Evolutionary conservation across 2,113 vertebrate species (phyloP).

Genomic region (Oncorhynchus tshawytscha): DNA sequence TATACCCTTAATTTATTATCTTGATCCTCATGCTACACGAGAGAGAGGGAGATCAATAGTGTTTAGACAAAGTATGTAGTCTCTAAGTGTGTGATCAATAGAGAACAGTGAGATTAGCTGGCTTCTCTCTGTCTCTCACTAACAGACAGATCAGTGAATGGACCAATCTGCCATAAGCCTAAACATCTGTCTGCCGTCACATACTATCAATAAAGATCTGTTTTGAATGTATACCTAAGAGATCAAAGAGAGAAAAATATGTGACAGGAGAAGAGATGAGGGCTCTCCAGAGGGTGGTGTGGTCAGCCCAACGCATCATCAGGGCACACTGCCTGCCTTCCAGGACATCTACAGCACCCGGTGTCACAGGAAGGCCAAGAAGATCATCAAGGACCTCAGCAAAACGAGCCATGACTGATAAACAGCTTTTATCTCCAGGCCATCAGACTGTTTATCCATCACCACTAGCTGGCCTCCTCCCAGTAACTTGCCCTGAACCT

Average conservation of each 20-base stretch:
- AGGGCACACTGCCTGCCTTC: too few relatives aligned
- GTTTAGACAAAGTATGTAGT: slow-evolving; percentile 77
- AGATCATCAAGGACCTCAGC: too few relatives aligned
- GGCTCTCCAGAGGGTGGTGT: too few relatives aligned
- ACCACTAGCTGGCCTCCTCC: too few relatives aligned
- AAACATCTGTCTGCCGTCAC: slow-evolving; percentile 65
- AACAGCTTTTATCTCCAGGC: too few relatives aligned
- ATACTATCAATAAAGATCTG: slow-evolving; percentile 76
- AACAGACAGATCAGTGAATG: slow-evolving; percentile 78
- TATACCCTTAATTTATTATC: too few relatives aligned
- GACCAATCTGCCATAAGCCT: slow-evolving; percentile 76
- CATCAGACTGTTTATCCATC: too few relatives aligned
- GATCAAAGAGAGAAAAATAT: slow-evolving; percentile 20
- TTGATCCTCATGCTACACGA: slow-evolving; percentile 14
- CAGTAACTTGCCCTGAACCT: too few relatives aligned
- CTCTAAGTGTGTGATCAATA: slow-evolving; percentile 78
- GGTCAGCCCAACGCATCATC: too few relatives aligned
- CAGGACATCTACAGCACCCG: too few relatives aligned
- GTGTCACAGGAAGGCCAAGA: too few relatives aligned
- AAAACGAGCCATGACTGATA: too few relatives aligned
- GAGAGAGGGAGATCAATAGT: slow-evolving; percentile 67
- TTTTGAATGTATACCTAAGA: slow-evolving; percentile 55
- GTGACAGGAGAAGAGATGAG: slow-evolving; percentile 18
- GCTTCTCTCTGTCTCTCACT: slow-evolving; percentile 70
- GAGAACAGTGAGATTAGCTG: slow-evolving; percentile 77